Evolutionary conservation across 2,113 vertebrate species (phyloP), one percentile per base, ranked within the genome.

Genomic region (Ramphastos sulfuratus): DNA sequence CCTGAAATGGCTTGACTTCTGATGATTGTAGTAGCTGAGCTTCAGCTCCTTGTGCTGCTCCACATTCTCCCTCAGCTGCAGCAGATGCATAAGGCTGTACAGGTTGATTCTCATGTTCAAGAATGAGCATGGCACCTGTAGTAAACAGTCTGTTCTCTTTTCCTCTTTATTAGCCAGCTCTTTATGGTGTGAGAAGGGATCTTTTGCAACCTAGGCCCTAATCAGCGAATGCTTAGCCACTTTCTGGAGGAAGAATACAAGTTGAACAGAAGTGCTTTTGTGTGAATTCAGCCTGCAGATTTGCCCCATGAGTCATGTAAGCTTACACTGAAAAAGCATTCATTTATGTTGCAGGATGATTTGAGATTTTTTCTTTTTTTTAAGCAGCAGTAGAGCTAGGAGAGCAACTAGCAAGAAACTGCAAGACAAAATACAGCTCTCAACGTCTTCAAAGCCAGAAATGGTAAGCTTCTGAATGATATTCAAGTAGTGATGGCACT

Each of bases 401-500:
- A 95, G 94, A 91, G 65, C 55, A 5, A 76, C 80, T 87, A 92
- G 91, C 77, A 92, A 27, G 61, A 93, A 83, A 35, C 37, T 90
- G 25, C 94, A 96, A 81, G 91, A 88, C 37, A 95, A 85, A 28
- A 82, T 72, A 67, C 85, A 88, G 63, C 30, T 69, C 44, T 79
- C 91, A 58, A 95, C 89, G 75, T 84, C 87, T 80, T 23, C 66
- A 66, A 87, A 82, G 76, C 89, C 90, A 92, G 89, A 95, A 96
- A 96, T 97, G 97, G 98, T 98, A 96, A 96, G 94, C 76, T 83
- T 89, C 66, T 84, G 28, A 82, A 9, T 58, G 46, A 69, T 85
- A 56, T 0, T 46, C 44, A 71, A 67, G 78, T n/a, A 58, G 13
- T 64, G n/a, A 80, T 85, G 84, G 15, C 31, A 81, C 10, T 64